These are phyloP conservation scores for Malurus splendens DNA, from an alignment of 2,797 vertebrate genomes.

Conservation along the genomic window DNA sequence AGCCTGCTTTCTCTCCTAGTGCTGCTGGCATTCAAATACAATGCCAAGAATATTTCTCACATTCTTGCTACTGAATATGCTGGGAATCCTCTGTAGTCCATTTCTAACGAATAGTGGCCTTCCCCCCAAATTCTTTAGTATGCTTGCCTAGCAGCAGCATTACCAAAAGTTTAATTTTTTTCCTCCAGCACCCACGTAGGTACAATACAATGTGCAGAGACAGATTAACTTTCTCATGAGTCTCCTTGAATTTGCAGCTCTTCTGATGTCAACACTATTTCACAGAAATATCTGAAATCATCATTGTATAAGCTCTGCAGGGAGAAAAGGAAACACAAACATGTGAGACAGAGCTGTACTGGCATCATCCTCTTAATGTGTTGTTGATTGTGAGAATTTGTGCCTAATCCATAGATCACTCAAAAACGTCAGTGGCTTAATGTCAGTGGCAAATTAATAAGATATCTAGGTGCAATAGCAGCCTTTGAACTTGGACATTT, in stretches of 20 bases:
- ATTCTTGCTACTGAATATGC: conserved; percentile 48
- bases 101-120: conserved; percentile 37
- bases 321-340: background rate
- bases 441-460: background rate
- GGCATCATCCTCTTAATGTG: background rate
- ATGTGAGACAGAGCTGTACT: background rate
- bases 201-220: conserved; percentile 77
- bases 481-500: background rate
- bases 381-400: background rate
- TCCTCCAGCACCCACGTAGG: conserved; percentile 72
- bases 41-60: conserved; percentile 35
- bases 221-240: conserved; percentile 81
- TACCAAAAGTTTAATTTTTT: conserved; percentile 1
- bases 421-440: background rate
- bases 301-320: conserved; percentile 62
- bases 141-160: background rate
- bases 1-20: conserved; percentile 22
- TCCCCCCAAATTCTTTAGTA: conserved; percentile 27
- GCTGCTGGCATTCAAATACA: conserved; percentile 44
- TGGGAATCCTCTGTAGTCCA: conserved; percentile 30
- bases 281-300: conserved; percentile 83
- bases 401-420: background rate
- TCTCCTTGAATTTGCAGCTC: conserved; percentile 77
- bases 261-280: conserved; percentile 79
- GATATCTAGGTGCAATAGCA: background rate